Conservation (phyloP, 2,113 vertebrate species). For the Acanthochromis polyacanthus region DNA sequence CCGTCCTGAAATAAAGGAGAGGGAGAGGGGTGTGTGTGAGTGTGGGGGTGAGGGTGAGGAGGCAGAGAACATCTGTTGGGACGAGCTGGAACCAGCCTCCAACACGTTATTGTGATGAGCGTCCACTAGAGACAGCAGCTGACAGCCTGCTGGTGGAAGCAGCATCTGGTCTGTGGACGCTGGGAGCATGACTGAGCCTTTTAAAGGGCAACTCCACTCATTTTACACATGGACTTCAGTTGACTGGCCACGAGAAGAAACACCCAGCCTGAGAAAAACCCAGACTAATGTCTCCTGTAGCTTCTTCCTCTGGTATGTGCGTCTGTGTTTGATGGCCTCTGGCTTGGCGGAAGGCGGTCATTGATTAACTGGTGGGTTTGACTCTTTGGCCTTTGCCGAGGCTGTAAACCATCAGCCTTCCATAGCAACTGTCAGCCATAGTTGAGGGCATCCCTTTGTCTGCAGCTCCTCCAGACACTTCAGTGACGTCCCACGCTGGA, state of each 20-base stretch:
- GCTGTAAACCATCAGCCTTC: constrained; percentile 71
- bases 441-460: constrained; percentile 70
- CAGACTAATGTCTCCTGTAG: background rate
- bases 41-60: background rate
- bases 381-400: constrained; percentile 66
- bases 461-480: constrained; percentile 29
- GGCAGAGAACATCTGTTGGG: constrained; percentile 67
- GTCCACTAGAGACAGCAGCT: constrained; percentile 38
- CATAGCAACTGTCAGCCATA: constrained; percentile 70
- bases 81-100: constrained; percentile 32
- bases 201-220: background rate
- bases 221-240: background rate
- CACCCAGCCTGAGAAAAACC: background rate
- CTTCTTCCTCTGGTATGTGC: constrained; percentile 64
- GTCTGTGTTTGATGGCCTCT: constrained; percentile 49
- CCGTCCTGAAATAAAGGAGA: constrained; percentile 43
- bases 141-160: constrained; percentile 20
- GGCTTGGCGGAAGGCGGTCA: constrained; percentile 48
- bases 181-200: background rate
- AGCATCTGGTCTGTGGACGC: constrained; percentile 40
- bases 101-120: constrained; percentile 40
- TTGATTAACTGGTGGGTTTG: constrained; percentile 72
- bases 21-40: background rate
- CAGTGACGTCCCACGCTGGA: constrained; percentile 16
- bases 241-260: background rate